Evolutionary conservation across 2,113 vertebrate genomes (phyloP), one percentile per base, ranked within the genome.

Genomic region (Phalacrocorax brasilianus): DNA sequence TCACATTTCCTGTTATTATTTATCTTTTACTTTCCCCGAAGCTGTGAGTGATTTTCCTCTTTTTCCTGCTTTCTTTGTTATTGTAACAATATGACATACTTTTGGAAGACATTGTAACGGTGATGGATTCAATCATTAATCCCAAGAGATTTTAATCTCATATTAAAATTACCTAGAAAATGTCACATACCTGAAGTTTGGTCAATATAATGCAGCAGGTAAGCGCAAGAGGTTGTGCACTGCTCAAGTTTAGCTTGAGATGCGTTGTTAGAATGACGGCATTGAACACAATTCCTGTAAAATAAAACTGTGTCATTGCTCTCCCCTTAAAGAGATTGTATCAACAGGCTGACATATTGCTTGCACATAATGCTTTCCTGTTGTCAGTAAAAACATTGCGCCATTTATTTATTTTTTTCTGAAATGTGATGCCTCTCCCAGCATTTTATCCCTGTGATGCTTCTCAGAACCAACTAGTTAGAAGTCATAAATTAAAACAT

Each of bases 221-320:
- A 97, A 81, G 97, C 22, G 26, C 99, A 99, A 56, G 98, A 99
- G 42, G 90, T 95, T 97, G 98, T 99, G 97, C 99, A 99, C 26
- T 95, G 97, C 74, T 98, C 98, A 58, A 95, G 93, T 78, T 96
- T 82, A 77, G 94, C 95, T 55, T 98, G 98, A 81, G 98, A 97
- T 44, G 98, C 92, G 55, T 99, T 98, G 33, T 98, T 98, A 83
- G 98, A 97, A 86, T 98, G 97, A 93, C 98, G 98, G 91, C 99
- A 99, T 70, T 98, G 98, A 91, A 98, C 95, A 96, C 99, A 99
- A 74, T 98, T 98, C 98, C 99, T 99, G 88, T 75, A 89, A 96
- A 85, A 85, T 61, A 91, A 96, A 97, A 89, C 23, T 45, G 7
- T 59, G 50, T 59, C 28, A 56, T 55, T 49, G 32, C 32, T 50